Conservation (phyloP, 2,113 vertebrate genomes). For the Trinectes maculatus region DNA sequence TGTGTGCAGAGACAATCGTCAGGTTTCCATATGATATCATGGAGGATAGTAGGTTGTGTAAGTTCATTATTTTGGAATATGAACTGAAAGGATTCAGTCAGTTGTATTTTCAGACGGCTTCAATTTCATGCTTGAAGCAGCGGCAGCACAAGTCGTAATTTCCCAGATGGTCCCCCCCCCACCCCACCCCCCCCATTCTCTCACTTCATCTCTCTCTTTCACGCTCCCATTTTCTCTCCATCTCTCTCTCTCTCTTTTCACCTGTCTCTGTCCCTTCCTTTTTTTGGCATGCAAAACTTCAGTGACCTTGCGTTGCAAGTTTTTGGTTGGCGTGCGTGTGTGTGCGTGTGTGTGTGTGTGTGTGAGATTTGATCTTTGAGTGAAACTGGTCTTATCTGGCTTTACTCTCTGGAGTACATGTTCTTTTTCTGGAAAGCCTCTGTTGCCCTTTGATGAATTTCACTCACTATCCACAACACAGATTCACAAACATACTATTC, state of each 20-base stretch:
- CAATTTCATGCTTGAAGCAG: constrained; percentile 85
- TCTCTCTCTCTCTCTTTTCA: background rate
- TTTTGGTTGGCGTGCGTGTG: too few species aligned
- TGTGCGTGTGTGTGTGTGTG: background rate
- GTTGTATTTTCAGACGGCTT: constrained; percentile 76
- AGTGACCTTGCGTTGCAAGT: too few species aligned
- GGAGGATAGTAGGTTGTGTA: constrained; percentile 57
- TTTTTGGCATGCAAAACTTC: constrained; percentile 24
- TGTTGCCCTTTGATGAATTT: constrained; percentile 17
- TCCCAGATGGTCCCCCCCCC: constrained; percentile 75
- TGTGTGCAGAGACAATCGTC: constrained; percentile 50
- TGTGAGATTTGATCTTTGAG: constrained; percentile 16
- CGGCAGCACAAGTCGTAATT: constrained; percentile 72
- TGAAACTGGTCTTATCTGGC: constrained; percentile 24
- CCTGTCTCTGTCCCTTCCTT: constrained; percentile 9
- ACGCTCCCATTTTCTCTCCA: background rate
- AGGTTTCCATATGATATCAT: constrained; percentile 51
- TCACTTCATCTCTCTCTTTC: constrained; percentile 1
- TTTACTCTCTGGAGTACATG: constrained; percentile 9
- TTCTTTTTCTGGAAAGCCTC: constrained; percentile 18
- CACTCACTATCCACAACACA: background rate
- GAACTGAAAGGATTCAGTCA: constrained; percentile 71
- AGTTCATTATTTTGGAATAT: constrained; percentile 82
- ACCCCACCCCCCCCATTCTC: background rate
- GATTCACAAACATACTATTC: background rate